Evolutionary conservation across 2,113 vertebrate genomes (phyloP).

Genomic region (Ammospiza caudacuta): DNA sequence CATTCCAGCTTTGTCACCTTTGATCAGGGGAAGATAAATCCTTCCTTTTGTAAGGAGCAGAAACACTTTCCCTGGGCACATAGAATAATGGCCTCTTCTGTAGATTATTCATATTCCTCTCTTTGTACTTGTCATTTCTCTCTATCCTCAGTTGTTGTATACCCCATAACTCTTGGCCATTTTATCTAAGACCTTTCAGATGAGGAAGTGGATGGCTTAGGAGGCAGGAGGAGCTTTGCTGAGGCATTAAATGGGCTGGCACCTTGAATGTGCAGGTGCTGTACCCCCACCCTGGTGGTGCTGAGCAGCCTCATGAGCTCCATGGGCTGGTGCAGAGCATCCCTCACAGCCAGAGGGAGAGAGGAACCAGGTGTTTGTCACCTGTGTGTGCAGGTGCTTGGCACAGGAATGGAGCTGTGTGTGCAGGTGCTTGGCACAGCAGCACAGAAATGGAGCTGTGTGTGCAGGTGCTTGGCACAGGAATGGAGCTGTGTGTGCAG

Average conservation of each 20-base stretch:
- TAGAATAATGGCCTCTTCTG: constrained; percentile 34
- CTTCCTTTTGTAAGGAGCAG: constrained; percentile 56
- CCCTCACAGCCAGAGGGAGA: background rate
- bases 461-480: no score
- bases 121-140: constrained; percentile 51
- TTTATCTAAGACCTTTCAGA: constrained; percentile 38
- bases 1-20: constrained; percentile 11
- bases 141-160: background rate
- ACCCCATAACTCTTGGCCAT: constrained; percentile 6
- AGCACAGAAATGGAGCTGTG: no score
- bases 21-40: constrained; percentile 28
- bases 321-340: background rate
- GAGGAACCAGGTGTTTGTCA: background rate
- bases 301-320: background rate
- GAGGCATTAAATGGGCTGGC: background rate
- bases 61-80: constrained; percentile 41
- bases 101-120: constrained; percentile 55
- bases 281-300: background rate
- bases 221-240: background rate
- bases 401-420: no score
- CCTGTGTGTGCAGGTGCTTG: background rate
- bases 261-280: background rate
- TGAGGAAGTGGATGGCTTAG: background rate
- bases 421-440: no score
- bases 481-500: no score